These are phyloP conservation scores for Rhaphigaster nebulosa DNA, from an alignment of 2,888 invertebrate species.

Conservation along the genomic window DNA sequence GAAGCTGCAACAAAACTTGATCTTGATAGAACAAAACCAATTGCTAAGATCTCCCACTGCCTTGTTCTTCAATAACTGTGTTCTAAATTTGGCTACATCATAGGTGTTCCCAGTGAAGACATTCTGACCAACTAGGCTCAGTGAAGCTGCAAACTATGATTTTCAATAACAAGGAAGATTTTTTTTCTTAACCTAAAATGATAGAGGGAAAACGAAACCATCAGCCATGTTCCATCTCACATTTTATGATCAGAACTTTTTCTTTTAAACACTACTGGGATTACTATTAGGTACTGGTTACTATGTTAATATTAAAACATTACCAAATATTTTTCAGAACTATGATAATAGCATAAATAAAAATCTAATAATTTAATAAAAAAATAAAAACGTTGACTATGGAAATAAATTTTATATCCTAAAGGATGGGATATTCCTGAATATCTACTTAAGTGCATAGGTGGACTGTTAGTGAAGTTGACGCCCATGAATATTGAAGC, in stretches of 20 bases:
- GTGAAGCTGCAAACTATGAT: not conserved
- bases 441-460: no score
- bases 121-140: not conserved
- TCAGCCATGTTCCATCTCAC: not conserved
- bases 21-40: no score
- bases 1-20: no score
- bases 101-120: not conserved
- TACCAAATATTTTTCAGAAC: not conserved
- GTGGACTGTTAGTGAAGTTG: no score
- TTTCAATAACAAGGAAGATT: not conserved
- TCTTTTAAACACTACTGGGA: not conserved
- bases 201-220: no score
- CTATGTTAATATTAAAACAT: not conserved
- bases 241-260: not conserved
- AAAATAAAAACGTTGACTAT: no score
- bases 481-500: no score
- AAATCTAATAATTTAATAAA: not conserved
- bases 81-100: no score
- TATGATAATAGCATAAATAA: slow-evolving; percentile 4
- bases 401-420: no score
- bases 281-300: not conserved
- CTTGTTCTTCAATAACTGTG: no score
- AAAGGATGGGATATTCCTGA: no score
- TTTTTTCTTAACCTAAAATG: not conserved
- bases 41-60: no score